A percentile compares a stretch with the other conserved stretches of the same genome.
phyloP scores from a whole-genome alignment of 2,888 invertebrate genomes.

The Ochlodes sylvanus region DNA sequence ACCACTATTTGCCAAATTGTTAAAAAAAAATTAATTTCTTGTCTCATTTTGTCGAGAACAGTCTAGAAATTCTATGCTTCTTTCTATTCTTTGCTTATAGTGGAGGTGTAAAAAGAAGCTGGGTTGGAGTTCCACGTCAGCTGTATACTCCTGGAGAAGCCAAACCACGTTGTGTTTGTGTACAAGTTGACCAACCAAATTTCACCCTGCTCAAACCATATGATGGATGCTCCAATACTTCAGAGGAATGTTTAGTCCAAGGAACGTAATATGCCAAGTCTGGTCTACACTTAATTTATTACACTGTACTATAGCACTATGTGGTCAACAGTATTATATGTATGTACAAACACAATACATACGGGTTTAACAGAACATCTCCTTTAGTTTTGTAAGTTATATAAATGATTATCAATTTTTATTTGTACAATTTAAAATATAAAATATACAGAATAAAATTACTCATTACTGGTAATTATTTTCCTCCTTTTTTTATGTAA shows the following conservation, averaged over 20 bases:
- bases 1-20: too few species aligned
- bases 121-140: constrained; percentile 96
- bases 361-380: background rate
- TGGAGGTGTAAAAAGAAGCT: constrained; percentile 94
- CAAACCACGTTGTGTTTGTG: constrained; percentile 93
- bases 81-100: too few species aligned
- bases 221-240: constrained; percentile 85
- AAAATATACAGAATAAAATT: background rate
- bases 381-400: background rate
- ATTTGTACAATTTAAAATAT: background rate
- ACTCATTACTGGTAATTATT: background rate
- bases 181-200: constrained; percentile 79
- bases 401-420: background rate
- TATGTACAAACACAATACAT: background rate
- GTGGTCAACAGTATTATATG: too few species aligned
- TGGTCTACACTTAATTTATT: background rate
- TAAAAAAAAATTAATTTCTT: too few species aligned
- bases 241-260: constrained; percentile 80
- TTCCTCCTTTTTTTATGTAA: too few species aligned
- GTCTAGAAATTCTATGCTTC: too few species aligned
- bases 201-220: constrained; percentile 86
- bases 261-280: background rate
- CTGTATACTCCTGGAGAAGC: constrained; percentile 89
- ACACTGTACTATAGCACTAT: too few species aligned
- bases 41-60: too few species aligned